phyloP scores from a whole-genome alignment of 37 sponge, comb jelly and placozoan genomes.

The Hormiphora californensis region DNA sequence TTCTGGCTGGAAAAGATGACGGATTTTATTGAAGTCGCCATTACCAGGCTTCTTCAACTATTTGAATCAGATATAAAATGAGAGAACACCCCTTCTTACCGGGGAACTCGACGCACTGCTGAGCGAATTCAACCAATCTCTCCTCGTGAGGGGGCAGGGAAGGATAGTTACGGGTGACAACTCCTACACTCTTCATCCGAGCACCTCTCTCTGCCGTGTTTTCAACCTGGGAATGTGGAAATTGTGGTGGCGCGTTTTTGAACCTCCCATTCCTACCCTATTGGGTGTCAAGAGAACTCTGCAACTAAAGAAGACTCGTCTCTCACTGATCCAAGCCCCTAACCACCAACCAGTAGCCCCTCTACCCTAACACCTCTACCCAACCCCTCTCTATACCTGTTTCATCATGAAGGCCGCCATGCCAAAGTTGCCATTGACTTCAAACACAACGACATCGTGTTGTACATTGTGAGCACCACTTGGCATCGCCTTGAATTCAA shows the following conservation, averaged over 20 bases:
- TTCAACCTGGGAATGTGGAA: constrained; percentile 58
- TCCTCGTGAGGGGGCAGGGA: constrained; percentile 75
- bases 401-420: constrained; percentile 46
- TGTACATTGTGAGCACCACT: constrained; percentile 85
- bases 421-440: neutral
- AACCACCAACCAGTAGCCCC: too few relatives aligned
- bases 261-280: too few relatives aligned
- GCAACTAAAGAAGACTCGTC: too few relatives aligned
- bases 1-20: too few relatives aligned
- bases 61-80: too few relatives aligned
- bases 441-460: constrained; percentile 72
- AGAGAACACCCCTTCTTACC: too few relatives aligned
- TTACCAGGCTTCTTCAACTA: too few relatives aligned
- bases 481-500: constrained; percentile 95
- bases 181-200: constrained; percentile 92
- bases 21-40: too few relatives aligned
- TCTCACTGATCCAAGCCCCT: too few relatives aligned
- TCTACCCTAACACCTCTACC: too few relatives aligned
- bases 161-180: constrained; percentile 66
- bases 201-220: constrained; percentile 85
- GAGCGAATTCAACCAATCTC: constrained; percentile 1
- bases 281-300: too few relatives aligned
- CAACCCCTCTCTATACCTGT: neutral
- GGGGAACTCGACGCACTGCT: neutral
- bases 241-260: too few relatives aligned